A percentile compares a stretch with the other conserved stretches of the same genome.
These are phyloP conservation scores for Uropetala carovei DNA, from an alignment of 2,888 invertebrate genomes.

Conservation along the genomic window DNA sequence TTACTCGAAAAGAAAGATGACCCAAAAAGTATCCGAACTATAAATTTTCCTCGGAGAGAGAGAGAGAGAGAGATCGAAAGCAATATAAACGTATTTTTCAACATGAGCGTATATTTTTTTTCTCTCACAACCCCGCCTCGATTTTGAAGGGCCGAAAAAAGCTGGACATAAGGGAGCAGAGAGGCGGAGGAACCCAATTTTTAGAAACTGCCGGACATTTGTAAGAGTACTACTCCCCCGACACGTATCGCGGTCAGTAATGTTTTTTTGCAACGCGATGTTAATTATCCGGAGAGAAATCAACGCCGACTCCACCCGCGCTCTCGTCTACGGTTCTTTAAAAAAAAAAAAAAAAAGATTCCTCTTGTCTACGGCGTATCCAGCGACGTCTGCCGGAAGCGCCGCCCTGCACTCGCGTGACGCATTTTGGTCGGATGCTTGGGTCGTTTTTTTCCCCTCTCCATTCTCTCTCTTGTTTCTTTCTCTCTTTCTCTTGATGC, in stretches of 20 bases:
- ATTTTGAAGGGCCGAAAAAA: too few species aligned
- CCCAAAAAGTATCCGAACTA: constrained; percentile 1
- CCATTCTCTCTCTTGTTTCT: not conserved
- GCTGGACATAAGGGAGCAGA: too few species aligned
- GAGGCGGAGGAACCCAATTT: too few species aligned
- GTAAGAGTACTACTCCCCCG: too few species aligned
- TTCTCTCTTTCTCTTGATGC: not conserved
- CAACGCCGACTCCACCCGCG: too few species aligned
- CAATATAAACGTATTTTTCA: not conserved
- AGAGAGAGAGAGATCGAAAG: constrained; percentile 2
- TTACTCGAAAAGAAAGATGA: not conserved
- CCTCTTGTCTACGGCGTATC: not conserved
- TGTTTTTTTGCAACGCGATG: too few species aligned
- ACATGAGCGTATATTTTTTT: not conserved
- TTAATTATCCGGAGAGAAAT: too few species aligned
- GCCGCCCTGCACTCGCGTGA: not conserved
- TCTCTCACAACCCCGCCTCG: not conserved
- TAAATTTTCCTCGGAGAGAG: not conserved
- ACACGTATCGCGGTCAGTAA: too few species aligned
- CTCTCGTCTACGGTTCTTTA: too few species aligned
- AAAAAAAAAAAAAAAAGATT: too few species aligned
- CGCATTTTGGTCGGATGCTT: constrained; percentile 6
- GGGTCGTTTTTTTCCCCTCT: not conserved
- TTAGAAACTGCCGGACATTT: too few species aligned
- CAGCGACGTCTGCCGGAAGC: not conserved